phyloP scores from a whole-genome alignment of 2,888 invertebrate genomes.

The Ichneumoninae sp. region DNA sequence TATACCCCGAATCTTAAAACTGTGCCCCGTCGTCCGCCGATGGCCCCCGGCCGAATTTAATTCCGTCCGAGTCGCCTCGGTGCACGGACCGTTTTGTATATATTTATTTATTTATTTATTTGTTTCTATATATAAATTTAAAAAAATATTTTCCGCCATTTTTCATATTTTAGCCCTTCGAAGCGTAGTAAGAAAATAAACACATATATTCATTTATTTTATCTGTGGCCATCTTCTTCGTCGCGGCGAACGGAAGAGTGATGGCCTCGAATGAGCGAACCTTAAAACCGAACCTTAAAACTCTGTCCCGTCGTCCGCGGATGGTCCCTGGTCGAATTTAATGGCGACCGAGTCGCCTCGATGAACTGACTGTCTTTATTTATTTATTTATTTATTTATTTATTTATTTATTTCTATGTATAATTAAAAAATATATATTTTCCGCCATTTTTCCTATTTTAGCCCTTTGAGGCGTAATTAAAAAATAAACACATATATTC shows the following conservation, averaged over 20 bases:
- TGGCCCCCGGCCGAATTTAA: slow-evolving; percentile 49
- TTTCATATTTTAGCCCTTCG: too few species aligned
- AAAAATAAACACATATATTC: too few species aligned
- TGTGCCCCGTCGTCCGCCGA: slow-evolving; percentile 22
- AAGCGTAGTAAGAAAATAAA: too few species aligned
- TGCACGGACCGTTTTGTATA: slow-evolving; percentile 1
- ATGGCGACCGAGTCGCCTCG: slow-evolving; percentile 21
- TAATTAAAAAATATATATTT: too few species aligned
- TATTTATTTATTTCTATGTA: too few species aligned
- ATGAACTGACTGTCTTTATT: background rate
- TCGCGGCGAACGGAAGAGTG: slow-evolving; percentile 61
- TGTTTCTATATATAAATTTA: too few species aligned
- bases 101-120: background rate
- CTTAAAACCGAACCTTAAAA: background rate
- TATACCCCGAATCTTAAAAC: slow-evolving; percentile 9
- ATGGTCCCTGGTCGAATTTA: slow-evolving; percentile 46
- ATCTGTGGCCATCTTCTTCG: slow-evolving; percentile 33
- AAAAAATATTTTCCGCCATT: too few species aligned
- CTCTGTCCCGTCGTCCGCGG: slow-evolving; percentile 20
- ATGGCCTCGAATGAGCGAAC: slow-evolving; percentile 72
- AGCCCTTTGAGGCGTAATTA: too few species aligned
- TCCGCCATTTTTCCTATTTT: too few species aligned
- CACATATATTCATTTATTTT: too few species aligned
- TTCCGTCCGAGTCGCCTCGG: slow-evolving; percentile 9
- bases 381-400: too few species aligned